Conservation (phyloP, 1,140 invertebrate species). For the Xylocopa sonorina region DNA sequence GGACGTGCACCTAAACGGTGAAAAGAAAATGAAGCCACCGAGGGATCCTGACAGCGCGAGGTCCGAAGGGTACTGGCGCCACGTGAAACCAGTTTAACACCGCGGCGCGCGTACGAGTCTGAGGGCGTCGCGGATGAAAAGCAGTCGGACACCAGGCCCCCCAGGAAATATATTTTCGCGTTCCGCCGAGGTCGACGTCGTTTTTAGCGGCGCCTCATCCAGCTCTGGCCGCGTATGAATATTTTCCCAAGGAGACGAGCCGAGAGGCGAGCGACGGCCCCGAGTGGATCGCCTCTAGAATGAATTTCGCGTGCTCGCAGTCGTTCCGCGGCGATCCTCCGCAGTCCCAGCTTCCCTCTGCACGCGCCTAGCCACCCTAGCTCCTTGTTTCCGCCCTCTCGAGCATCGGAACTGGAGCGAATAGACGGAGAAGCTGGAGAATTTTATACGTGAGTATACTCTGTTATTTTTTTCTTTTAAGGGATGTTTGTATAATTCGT, state of each 20-base stretch:
- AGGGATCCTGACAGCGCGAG: not conserved
- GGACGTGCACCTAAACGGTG: not conserved
- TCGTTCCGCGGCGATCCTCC: not conserved
- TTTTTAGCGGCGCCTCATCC: conserved; percentile 30
- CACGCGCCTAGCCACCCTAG: not conserved
- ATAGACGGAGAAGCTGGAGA: too few relatives aligned
- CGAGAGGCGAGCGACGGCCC: not conserved
- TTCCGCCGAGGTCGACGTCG: conserved; percentile 15
- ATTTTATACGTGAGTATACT: too few relatives aligned
- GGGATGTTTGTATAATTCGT: too few relatives aligned
- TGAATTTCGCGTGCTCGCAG: conserved; percentile 22
- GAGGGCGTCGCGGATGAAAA: conserved; percentile 56
- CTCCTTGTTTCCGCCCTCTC: not conserved
- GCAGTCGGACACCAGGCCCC: conserved; percentile 36
- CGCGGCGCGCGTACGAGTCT: conserved; percentile 44
- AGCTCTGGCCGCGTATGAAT: conserved; percentile 42
- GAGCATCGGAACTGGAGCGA: not conserved
- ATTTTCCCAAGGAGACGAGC: conserved; percentile 41
- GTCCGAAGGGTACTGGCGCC: not conserved
- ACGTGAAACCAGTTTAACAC: conserved; percentile 62
- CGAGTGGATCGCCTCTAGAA: conserved; percentile 26
- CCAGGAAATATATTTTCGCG: conserved; percentile 58
- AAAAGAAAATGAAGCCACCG: conserved; percentile 8
- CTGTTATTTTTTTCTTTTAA: too few relatives aligned
- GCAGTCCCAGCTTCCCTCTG: not conserved